Conservation (phyloP, 35 echinoderm and acorn worm genomes). For the Heliocidaris erythrogramma region DNA sequence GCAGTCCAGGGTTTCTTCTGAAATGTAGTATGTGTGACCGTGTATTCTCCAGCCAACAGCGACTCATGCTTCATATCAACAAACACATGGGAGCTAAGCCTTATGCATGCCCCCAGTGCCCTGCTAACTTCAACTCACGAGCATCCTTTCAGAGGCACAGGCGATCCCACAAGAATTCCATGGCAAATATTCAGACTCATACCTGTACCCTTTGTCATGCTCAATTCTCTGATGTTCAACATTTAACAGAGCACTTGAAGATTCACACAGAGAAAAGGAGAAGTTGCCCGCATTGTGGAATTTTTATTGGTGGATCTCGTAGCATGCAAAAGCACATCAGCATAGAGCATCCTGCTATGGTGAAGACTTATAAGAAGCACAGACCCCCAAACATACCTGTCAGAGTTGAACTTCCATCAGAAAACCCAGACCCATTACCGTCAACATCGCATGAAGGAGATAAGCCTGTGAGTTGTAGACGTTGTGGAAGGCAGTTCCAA, state of each 20-base stretch:
- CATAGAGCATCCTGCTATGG: conserved; percentile 5
- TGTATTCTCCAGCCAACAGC: not conserved
- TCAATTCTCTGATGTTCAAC: conserved; percentile 31
- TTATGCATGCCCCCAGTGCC: conserved; percentile 18
- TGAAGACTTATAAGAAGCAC: conserved; percentile 14
- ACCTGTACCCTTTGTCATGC: conserved; percentile 24
- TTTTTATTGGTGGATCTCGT: not conserved
- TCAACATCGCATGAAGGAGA: conserved; percentile 1
- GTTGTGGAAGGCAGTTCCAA: conserved; percentile 16
- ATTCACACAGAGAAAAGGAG: conserved; percentile 19
- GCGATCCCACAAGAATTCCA: conserved; percentile 22
- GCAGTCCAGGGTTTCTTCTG: not conserved
- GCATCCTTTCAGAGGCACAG: conserved; percentile 39
- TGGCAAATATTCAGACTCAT: not conserved
- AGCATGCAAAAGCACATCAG: conserved; percentile 44
- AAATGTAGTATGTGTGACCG: conserved; percentile 33
- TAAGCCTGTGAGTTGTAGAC: conserved; percentile 29
- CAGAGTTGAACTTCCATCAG: not conserved
- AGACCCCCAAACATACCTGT: conserved; percentile 1
- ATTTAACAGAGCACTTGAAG: conserved; percentile 34
- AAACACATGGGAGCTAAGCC: conserved; percentile 46
- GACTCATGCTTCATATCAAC: conserved; percentile 32
- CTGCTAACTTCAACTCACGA: conserved; percentile 28
- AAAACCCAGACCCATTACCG: not conserved
- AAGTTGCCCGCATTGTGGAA: conserved; percentile 28